Percentiles rank a stretch among this genome's conserved stretches.
Evolutionary conservation across 2,888 invertebrate species (phyloP).

Genomic region (Calliphora vomitoria): DNA sequence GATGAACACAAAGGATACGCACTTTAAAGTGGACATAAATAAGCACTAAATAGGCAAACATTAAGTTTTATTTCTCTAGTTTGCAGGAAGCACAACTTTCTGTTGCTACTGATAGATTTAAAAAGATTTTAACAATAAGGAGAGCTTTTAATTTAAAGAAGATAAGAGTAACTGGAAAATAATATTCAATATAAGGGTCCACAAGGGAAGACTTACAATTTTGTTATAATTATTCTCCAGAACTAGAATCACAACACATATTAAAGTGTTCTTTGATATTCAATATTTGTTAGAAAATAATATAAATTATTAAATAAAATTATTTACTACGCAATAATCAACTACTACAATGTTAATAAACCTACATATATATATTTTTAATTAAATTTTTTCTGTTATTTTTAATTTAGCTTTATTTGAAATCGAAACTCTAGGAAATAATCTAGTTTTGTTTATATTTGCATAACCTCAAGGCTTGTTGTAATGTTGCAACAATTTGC

Average conservation of each 20-base stretch:
- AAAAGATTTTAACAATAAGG: no score
- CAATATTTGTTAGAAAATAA: no score
- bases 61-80: not conserved
- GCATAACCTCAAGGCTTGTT: not conserved
- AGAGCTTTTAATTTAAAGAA: no score
- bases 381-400: not conserved
- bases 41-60: not conserved
- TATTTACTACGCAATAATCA: not conserved
- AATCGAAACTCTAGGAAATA: not conserved
- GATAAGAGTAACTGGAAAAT: no score
- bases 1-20: not conserved
- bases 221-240: no score
- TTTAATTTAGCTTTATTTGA: not conserved
- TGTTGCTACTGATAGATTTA: no score
- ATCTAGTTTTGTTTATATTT: not conserved
- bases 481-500: not conserved
- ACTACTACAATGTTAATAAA: not conserved
- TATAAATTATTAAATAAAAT: no score
- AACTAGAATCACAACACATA: no score
- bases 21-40: conserved; percentile 8
- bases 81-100: not conserved
- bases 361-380: not conserved
- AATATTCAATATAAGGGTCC: no score
- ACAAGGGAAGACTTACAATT: no score
- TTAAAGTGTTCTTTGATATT: no score